A percentile compares a stretch with the other conserved stretches of the same genome.
Evolutionary conservation across 2,113 vertebrate genomes (phyloP).

Genomic region (Pseudolaguvia tuberculata): DNA sequence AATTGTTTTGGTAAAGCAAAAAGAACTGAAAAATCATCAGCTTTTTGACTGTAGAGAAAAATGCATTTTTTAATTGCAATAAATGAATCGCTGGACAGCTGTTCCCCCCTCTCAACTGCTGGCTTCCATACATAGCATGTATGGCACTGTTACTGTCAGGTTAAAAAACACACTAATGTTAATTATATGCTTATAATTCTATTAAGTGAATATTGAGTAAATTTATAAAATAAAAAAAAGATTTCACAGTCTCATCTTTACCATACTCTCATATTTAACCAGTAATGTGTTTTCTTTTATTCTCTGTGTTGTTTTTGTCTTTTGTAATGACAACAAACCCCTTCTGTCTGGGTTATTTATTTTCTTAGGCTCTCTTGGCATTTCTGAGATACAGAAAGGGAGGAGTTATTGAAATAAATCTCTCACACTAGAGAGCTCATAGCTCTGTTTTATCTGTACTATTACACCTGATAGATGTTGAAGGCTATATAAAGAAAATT

Average conservation of each 20-base stretch:
- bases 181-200: no score
- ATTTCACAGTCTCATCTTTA: not conserved
- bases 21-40: no score
- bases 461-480: constrained; percentile 49
- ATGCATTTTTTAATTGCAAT: no score
- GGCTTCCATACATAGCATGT: no score
- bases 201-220: constrained; percentile 23
- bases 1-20: no score
- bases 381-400: constrained; percentile 30
- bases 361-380: constrained; percentile 28
- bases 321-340: constrained; percentile 25
- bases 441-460: constrained; percentile 42
- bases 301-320: constrained; percentile 24
- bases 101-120: no score
- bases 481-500: constrained; percentile 38
- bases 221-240: constrained; percentile 10
- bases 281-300: constrained; percentile 26
- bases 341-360: constrained; percentile 44
- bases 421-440: constrained; percentile 34
- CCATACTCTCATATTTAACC: no score
- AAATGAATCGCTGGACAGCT: no score
- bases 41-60: no score
- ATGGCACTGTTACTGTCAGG: no score
- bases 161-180: no score
- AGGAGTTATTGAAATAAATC: constrained; percentile 40